These are phyloP conservation scores for Lanistes nyassanus DNA, from an alignment of 1,140 invertebrate species.

Conservation along the genomic window DNA sequence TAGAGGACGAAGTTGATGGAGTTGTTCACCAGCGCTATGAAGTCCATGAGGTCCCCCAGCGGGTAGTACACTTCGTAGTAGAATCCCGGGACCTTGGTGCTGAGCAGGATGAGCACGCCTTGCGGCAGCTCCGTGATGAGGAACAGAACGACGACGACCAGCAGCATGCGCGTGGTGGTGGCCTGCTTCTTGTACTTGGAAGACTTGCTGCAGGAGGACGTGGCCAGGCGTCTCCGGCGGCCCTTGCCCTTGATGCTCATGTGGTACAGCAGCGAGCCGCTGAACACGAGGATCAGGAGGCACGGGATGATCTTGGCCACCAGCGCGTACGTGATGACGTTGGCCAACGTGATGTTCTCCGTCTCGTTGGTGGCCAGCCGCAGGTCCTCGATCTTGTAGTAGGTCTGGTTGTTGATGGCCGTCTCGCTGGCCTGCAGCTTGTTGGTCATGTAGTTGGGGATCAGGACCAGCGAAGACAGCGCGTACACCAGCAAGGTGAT, in stretches of 20 bases:
- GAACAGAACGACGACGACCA: constrained; percentile 75
- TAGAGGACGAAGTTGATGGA: constrained; percentile 94
- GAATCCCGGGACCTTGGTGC: constrained; percentile 51
- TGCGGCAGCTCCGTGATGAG: constrained; percentile 86
- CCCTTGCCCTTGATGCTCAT: constrained; percentile 62
- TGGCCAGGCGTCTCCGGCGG: constrained; percentile 53
- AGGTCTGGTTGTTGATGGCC: constrained; percentile 32
- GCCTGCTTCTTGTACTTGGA: constrained; percentile 74
- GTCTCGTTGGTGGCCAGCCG: constrained; percentile 52
- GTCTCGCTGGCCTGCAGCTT: constrained; percentile 38
- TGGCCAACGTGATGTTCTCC: constrained; percentile 43
- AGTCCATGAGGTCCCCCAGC: constrained; percentile 90
- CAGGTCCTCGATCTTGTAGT: constrained; percentile 65
- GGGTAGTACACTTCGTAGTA: constrained; percentile 64
- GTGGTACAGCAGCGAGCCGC: constrained; percentile 67
- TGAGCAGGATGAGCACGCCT: constrained; percentile 65
- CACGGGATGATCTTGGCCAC: constrained; percentile 68
- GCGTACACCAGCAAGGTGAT: constrained; percentile 80
- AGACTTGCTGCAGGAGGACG: constrained; percentile 46
- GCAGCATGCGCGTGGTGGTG: constrained; percentile 73
- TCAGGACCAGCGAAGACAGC: constrained; percentile 78
- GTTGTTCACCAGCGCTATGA: constrained; percentile 89
- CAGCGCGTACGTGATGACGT: constrained; percentile 60
- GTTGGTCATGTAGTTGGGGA: constrained; percentile 78
- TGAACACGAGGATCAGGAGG: constrained; percentile 67